Evolutionary conservation across 2,113 vertebrate genomes (phyloP), one percentile per base, ranked within the genome.

Genomic region (Cichladusa arquata): DNA sequence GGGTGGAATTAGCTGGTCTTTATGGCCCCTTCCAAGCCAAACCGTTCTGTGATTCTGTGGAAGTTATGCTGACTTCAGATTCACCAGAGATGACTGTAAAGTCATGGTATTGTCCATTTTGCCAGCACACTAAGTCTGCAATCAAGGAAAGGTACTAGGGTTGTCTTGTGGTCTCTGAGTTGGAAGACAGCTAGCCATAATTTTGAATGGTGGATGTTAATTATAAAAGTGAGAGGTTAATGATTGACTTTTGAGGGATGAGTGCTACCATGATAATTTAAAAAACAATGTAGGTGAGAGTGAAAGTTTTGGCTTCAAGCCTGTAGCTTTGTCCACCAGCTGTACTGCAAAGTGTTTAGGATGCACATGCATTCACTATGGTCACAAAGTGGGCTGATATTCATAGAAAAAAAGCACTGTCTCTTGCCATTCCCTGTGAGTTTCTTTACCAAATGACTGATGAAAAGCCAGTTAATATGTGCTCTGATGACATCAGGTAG

Each of bases 301-400:
- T 25, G 29, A 77, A 70, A 50, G 11, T 72, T 64, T 54, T 85
- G 78, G 19, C 81, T 69, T 74, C 1, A 4, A 92, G 50, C 29
- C 70, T 4, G 2, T 44, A 28, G 47, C 45, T 86, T 79, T 92
- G 66, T 50, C 54, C 17, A 18, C 29, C 4, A 5, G 31, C 2
- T 5, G n/a, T 34, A 29, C 16, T 64, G 28, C 12, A 14, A 11
- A 8, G 34, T 17, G 16, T 54, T 36, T 51, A 38, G 31, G 42
- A 26, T 72, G n/a, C 13, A 22, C 0, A 0, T 90, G n/a, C 17
- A 5, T 53, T 82, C 40, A 11, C 15, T 33, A 3, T 50, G 60
- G 67, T 48, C 20, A 9, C 1, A 4, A n/a, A 62, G 57, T 44
- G 13, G 29, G 25, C 45, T 73, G n/a, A 38, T 71, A 53, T 6